Evolutionary conservation across 2,113 vertebrate genomes (phyloP), one percentile per base, ranked within the genome.

Genomic region (Solenodon paradoxus): DNA sequence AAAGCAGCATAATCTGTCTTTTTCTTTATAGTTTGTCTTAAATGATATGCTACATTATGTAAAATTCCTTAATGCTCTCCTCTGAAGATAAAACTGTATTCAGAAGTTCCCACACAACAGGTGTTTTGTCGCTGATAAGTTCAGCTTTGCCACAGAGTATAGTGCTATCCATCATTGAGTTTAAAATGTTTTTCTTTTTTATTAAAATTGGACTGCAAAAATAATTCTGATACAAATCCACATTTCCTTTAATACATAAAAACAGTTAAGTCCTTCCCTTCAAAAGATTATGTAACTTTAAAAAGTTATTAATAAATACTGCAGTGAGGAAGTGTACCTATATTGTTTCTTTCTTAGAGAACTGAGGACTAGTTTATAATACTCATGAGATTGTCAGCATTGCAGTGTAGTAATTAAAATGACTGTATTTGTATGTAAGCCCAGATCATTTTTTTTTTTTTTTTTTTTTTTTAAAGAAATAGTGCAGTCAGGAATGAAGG

Each of bases 111-210:
- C 86, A 55, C 51, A 49, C 11, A 81, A 35, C 88, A 96, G 95
- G 45, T 97, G 95, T 96, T 97, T 93, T 94, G 63, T 95, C 95
- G 77, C 81, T 92, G 94, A 95, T 97, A 96, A 97, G 90, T 88
- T 66, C 90, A 40, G 69, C 94, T 95, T 92, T 96, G 92, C 87
- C 40, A 90, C 47, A 57, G 64, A 93, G 61, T 74, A 30, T 92
- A 94, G 66, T 83, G 64, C 42, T 78, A 81, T 88, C 92, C 95
- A 94, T 97, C 90, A 85, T 96, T 49, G 90, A 90, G 38, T 49
- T 90, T 92, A 95, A 97, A 93, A 71, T 90, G 45, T 66, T 90
- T 89, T 96, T 92, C 63, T 94, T 92, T 95, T 90, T 26, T 92
- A 19, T 91, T 93, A 93, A 96, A 90, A 89, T 94, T 85, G 45